A percentile compares a stretch with the other conserved stretches of the same genome.
These are phyloP conservation scores for Rhinella marina DNA, from an alignment of 2,797 vertebrate genomes.

Conservation along the genomic window DNA sequence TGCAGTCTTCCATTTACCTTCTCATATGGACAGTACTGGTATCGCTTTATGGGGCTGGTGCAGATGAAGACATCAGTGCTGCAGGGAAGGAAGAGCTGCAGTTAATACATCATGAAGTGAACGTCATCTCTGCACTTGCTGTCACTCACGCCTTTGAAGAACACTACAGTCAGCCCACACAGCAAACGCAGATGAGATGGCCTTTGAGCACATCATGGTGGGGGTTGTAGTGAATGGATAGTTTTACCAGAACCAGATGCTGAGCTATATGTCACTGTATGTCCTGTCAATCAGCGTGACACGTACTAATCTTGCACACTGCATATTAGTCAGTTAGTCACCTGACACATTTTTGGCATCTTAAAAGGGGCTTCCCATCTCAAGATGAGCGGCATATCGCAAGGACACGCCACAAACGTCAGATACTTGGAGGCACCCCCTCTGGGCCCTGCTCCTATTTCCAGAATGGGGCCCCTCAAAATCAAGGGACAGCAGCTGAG, in stretches of 20 bases:
- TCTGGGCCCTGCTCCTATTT: too few relatives aligned
- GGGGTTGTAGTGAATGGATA: not conserved
- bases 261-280: not conserved
- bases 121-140: too few relatives aligned
- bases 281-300: not conserved
- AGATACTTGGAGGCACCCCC: too few relatives aligned
- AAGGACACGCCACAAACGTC: too few relatives aligned
- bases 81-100: constrained; percentile 56
- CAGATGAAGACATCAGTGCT: constrained; percentile 98
- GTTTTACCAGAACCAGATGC: not conserved
- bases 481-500: too few relatives aligned
- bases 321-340: not conserved
- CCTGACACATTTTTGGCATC: not conserved
- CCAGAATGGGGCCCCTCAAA: too few relatives aligned
- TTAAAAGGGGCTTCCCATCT: not conserved
- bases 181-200: not conserved
- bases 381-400: too few relatives aligned
- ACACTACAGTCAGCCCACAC: not conserved
- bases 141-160: not conserved
- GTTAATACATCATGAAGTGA: not conserved
- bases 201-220: not conserved
- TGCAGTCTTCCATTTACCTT: constrained; percentile 79
- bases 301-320: not conserved
- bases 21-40: constrained; percentile 87
- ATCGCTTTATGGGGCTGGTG: constrained; percentile 92